Base-by-base conservation (phyloP, 2,113 vertebrate species). In the Mixornis gularis region DNA sequence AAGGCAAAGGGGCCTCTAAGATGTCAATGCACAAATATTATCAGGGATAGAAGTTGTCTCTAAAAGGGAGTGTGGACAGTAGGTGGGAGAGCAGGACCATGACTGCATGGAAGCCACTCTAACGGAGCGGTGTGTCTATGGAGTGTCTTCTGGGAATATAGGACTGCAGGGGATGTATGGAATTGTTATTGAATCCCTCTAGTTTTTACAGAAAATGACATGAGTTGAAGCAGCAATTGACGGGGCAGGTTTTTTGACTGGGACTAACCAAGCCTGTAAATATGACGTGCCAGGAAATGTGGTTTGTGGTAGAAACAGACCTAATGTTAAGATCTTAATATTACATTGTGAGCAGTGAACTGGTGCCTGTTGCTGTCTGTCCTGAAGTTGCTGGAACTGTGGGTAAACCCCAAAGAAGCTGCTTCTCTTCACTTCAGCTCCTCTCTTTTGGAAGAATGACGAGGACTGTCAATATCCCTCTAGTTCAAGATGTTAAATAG, bases 221-320 rank as follows among this genome's bases (percentile, higher is more conserved):
- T 30, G 34, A 64, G 16, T 48, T 38, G 70, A 73, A 85, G 59
- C 46, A 63, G 69, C 30, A 89, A 34, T 46, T 84, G 56, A 32
- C 20, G 86, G 85, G 60, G 20, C 48, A 68, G 2, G 19, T 72
- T 92, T 92, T 87, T 25, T 69, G 71, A 58, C 38, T 53, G 38
- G 38, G 32, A 43, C 63, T 79, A 70, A 70, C 20, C 19, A 59
- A 82, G n/a, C 27, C 36, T 87, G 55, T 53, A 70, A 87, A 84
- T 84, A 48, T n/a, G 68, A 78, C 1, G 5, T 44, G 55, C 40
- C 70, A 77, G 86, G 52, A 92, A 89, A 65, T 53, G n/a, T 85
- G 66, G 51, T 71, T 66, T 94, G 71, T 83, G 64, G 79, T 80
- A 88, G 79, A 90, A 91, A 79, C 36, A 95, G 38, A 68, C 60